These are phyloP conservation scores for Otocyon megalotis DNA, from an alignment of 2,113 vertebrate genomes.

Conservation along the genomic window DNA sequence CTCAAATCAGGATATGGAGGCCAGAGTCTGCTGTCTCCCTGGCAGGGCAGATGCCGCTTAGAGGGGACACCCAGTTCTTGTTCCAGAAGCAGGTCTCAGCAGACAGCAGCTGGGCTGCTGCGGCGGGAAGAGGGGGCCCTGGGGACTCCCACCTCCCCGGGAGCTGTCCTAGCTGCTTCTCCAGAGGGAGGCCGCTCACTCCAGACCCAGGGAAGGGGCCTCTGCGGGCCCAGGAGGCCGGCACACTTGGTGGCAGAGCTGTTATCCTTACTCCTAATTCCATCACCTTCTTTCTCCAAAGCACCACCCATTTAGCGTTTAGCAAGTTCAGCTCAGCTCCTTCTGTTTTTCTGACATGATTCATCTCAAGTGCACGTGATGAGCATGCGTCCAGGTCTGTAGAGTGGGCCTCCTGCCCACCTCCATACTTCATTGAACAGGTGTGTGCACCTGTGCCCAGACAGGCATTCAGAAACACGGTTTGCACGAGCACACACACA, in stretches of 20 bases:
- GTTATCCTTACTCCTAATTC: background rate
- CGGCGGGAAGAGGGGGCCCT: background rate
- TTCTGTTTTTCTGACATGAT: background rate
- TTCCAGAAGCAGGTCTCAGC: background rate
- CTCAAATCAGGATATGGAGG: background rate
- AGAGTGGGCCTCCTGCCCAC: accelerated
- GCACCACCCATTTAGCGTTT: background rate
- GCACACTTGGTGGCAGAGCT: accelerated
- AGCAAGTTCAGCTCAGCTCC: background rate
- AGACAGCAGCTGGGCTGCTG: background rate
- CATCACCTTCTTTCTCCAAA: background rate
- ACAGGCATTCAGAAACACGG: accelerated
- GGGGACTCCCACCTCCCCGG: accelerated
- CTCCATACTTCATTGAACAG: accelerated
- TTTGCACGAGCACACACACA: background rate
- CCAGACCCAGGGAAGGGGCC: background rate
- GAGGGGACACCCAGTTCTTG: background rate
- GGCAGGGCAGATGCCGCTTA: background rate
- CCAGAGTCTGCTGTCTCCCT: background rate
- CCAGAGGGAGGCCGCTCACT: accelerated
- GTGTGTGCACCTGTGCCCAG: background rate
- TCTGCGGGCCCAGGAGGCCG: background rate
- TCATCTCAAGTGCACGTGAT: background rate
- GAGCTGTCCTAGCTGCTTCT: too few relatives aligned
- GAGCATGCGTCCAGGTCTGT: background rate